A percentile compares a stretch with the other conserved stretches of the same genome.
phyloP scores from a whole-genome alignment of 2,113 vertebrate species.

The Gavialis gangeticus region DNA sequence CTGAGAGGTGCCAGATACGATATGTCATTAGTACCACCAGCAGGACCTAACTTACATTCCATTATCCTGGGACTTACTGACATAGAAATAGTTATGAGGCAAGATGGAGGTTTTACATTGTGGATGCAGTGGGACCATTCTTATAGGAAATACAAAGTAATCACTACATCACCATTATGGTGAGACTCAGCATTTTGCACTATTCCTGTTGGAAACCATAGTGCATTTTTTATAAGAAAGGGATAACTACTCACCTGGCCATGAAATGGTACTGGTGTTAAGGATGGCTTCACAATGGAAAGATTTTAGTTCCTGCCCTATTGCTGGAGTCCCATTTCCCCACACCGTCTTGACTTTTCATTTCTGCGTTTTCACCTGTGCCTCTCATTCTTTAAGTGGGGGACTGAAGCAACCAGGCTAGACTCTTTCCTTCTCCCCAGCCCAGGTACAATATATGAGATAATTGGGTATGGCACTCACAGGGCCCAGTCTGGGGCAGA shows the following conservation, averaged over 20 bases:
- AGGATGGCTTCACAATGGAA: not conserved
- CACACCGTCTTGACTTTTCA: not conserved
- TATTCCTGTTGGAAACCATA: not conserved
- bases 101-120: accelerated
- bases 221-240: not conserved
- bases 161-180: not conserved
- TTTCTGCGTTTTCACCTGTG: not conserved
- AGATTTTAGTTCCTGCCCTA: not conserved
- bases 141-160: not conserved
- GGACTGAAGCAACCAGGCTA: not conserved
- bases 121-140: not conserved
- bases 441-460: not conserved
- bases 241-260: not conserved
- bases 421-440: not conserved
- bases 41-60: slow-evolving; percentile 2
- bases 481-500: not conserved
- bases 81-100: not conserved
- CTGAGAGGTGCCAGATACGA: slow-evolving; percentile 22
- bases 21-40: slow-evolving; percentile 5
- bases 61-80: not conserved
- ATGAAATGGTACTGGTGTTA: not conserved
- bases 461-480: not conserved
- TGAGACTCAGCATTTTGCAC: not conserved
- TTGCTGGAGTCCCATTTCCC: not conserved
- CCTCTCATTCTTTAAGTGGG: not conserved